phyloP scores from a whole-genome alignment of 2,888 invertebrate species.

The Agonopterix subpropinquella region DNA sequence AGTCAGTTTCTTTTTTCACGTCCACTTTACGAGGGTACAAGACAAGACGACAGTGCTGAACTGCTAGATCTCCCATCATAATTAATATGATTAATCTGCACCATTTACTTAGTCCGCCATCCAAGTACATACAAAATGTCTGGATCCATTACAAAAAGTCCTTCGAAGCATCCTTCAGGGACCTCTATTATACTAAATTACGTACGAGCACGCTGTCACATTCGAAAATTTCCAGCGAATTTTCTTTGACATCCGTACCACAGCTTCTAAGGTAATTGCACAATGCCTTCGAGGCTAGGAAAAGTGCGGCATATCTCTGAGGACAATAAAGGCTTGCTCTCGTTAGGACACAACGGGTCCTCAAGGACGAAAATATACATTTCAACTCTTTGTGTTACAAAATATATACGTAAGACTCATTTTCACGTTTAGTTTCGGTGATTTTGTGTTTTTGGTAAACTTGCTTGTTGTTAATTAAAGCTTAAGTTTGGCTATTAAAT shows the following conservation, averaged over 20 bases:
- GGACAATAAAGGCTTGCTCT: slow-evolving; percentile 3
- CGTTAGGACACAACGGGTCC: background rate
- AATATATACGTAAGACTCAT: background rate
- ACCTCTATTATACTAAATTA: no score
- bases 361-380: slow-evolving; percentile 2
- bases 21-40: no score
- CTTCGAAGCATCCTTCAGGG: background rate
- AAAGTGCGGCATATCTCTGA: slow-evolving; percentile 2
- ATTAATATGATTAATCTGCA: no score
- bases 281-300: background rate
- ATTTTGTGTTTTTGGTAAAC: no score
- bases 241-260: background rate
- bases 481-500: no score
- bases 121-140: background rate
- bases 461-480: no score
- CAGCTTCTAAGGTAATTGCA: slow-evolving; percentile 1
- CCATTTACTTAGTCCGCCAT: no score
- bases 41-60: no score
- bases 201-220: background rate
- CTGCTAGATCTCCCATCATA: no score
- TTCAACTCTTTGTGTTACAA: background rate
- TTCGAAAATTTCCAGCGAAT: background rate
- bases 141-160: background rate
- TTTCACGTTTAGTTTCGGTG: background rate
- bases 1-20: no score